Evolutionary conservation across 2,797 vertebrate species (phyloP).

Genomic region (Xiphorhynchus erythropygius): DNA sequence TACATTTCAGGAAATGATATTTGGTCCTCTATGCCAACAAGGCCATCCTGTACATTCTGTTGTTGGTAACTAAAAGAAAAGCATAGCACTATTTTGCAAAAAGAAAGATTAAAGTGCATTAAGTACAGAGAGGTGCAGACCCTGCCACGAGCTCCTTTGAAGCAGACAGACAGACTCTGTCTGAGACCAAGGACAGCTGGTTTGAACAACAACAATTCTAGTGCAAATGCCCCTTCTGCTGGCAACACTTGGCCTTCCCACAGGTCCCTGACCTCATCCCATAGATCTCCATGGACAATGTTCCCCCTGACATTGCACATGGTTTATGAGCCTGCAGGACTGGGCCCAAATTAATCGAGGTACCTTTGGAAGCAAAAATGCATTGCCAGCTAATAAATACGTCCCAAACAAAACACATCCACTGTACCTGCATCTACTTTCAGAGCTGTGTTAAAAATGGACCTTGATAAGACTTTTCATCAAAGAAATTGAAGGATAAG

Average conservation of each 20-base stretch:
- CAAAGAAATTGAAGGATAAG: not conserved
- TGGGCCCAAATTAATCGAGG: not conserved
- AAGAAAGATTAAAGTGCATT: constrained; percentile 77
- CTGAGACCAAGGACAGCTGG: not conserved
- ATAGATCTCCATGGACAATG: not conserved
- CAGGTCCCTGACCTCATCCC: not conserved
- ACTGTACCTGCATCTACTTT: constrained; percentile 47
- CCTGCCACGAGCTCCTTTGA: not conserved
- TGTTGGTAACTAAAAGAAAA: constrained; percentile 58
- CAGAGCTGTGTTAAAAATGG: constrained; percentile 52
- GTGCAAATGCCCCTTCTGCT: constrained; percentile 74
- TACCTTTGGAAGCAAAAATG: constrained; percentile 31
- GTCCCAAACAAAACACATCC: constrained; percentile 5
- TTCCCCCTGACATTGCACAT: not conserved
- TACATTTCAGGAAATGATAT: constrained; percentile 52
- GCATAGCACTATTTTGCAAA: constrained; percentile 67
- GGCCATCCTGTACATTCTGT: constrained; percentile 55
- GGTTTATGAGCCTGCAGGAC: not conserved
- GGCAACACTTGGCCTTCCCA: constrained; percentile 18
- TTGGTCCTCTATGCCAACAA: constrained; percentile 72
- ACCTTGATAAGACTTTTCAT: not conserved
- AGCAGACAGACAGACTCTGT: not conserved
- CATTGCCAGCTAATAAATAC: not conserved
- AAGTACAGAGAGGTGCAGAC: constrained; percentile 67
- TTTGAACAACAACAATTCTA: constrained; percentile 66